Conservation (phyloP, 2,888 invertebrate species). For the Norana najaformis region DNA sequence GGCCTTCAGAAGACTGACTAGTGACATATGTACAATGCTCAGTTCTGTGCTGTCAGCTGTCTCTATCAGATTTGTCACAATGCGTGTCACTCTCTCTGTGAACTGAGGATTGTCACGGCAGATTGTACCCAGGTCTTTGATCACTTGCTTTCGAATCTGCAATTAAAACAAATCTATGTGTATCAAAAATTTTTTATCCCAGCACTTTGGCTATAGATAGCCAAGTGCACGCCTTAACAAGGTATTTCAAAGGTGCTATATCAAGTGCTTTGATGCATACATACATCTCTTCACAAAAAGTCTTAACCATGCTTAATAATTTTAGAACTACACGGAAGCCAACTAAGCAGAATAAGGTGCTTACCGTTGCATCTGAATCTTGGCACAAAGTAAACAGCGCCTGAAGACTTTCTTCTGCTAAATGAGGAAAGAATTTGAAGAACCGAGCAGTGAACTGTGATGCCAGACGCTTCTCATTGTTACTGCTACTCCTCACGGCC, state of each 20-base stretch:
- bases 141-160: slow-evolving; percentile 70
- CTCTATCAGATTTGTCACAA: slow-evolving; percentile 85
- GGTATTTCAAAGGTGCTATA: no score
- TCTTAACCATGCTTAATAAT: neutral
- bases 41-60: slow-evolving; percentile 79
- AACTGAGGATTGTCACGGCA: slow-evolving; percentile 84
- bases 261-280: no score
- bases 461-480: slow-evolving; percentile 87
- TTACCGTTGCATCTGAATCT: slow-evolving; percentile 87
- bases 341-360: slow-evolving; percentile 52
- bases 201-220: neutral
- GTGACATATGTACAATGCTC: slow-evolving; percentile 79
- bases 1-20: slow-evolving; percentile 72
- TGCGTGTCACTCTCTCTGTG: slow-evolving; percentile 84
- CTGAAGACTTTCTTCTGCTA: slow-evolving; percentile 85
- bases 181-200: neutral
- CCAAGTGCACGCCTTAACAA: no score
- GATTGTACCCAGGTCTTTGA: slow-evolving; percentile 78
- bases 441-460: slow-evolving; percentile 94
- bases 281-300: neutral
- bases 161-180: slow-evolving; percentile 69
- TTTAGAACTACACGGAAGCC: neutral
- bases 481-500: slow-evolving; percentile 57
- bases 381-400: slow-evolving; percentile 92
- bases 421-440: slow-evolving; percentile 84